Evolutionary conservation across 2,797 vertebrate genomes (phyloP).

Genomic region (Notoglanidium macrostoma): DNA sequence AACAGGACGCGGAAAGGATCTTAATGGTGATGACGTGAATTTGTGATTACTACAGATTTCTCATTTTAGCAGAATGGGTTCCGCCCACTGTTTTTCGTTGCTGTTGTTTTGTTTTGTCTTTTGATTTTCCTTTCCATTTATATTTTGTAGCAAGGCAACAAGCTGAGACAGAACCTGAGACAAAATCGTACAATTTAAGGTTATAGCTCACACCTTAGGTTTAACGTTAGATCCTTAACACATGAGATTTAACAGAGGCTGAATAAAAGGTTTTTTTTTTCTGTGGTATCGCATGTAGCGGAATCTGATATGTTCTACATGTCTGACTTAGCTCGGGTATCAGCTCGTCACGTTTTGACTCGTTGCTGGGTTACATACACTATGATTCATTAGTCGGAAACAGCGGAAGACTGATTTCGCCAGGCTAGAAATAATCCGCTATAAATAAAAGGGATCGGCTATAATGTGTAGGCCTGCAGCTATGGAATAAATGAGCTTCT

Average conservation of each 20-base stretch:
- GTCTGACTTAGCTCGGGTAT: constrained; percentile 14
- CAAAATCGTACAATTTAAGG: background rate
- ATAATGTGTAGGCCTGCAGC: constrained; percentile 34
- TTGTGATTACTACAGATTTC: background rate
- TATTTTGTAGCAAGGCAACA: background rate
- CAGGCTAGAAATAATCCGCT: constrained; percentile 18
- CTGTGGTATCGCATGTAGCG: background rate
- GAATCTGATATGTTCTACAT: background rate
- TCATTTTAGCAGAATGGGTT: background rate
- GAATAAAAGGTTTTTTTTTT: background rate
- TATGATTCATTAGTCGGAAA: constrained; percentile 26
- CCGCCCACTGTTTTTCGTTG: background rate
- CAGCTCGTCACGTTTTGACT: constrained; percentile 10
- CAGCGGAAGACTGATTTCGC: constrained; percentile 25
- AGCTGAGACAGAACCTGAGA: background rate
- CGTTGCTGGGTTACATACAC: background rate
- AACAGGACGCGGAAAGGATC: background rate
- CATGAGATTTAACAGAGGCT: too few species aligned
- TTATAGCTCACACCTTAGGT: background rate
- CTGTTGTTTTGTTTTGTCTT: background rate
- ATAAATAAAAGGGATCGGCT: constrained; percentile 31
- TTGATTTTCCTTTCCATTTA: background rate
- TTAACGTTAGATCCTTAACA: background rate
- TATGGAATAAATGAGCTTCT: constrained; percentile 36
- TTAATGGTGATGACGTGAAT: background rate